Evolutionary conservation across 2,888 invertebrate species (phyloP).

Genomic region (Bhutanitis thaidina): DNA sequence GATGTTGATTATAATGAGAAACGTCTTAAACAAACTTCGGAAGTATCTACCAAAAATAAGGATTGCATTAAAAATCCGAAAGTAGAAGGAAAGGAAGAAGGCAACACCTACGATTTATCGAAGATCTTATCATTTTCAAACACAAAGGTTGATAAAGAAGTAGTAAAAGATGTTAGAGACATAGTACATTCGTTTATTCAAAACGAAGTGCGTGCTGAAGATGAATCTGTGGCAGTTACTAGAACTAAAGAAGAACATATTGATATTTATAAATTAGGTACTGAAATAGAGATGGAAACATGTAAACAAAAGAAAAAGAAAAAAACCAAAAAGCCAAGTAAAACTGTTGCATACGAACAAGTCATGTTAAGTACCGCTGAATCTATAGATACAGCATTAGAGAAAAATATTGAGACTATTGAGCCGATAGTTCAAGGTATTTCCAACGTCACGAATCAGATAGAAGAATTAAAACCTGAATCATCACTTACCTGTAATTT

Average conservation of each 20-base stretch:
- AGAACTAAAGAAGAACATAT: background rate
- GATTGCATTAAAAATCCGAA: no score
- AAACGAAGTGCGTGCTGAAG: background rate
- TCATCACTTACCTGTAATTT: background rate
- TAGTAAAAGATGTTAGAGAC: background rate
- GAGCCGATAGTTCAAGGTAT: conserved; percentile 31
- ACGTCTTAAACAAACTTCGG: no score
- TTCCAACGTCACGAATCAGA: conserved; percentile 33
- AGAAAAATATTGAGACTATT: conserved; percentile 29
- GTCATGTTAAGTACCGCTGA: conserved; percentile 30
- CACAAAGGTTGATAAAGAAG: background rate
- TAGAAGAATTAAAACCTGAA: conserved; percentile 24
- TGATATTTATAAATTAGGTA: conserved; percentile 19
- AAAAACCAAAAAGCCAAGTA: conserved; percentile 43
- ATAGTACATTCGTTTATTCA: background rate
- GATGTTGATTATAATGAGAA: background rate
- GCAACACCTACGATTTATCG: no score
- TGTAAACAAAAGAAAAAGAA: conserved; percentile 46
- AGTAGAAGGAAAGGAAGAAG: no score
- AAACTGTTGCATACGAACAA: conserved; percentile 25
- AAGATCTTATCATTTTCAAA: no score
- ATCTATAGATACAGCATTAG: conserved; percentile 24
- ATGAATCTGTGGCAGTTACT: conserved; percentile 10
- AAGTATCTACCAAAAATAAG: no score
- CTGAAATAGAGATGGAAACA: background rate